Conservation (phyloP, 2,888 invertebrate genomes). For the Papilio gigon region DNA sequence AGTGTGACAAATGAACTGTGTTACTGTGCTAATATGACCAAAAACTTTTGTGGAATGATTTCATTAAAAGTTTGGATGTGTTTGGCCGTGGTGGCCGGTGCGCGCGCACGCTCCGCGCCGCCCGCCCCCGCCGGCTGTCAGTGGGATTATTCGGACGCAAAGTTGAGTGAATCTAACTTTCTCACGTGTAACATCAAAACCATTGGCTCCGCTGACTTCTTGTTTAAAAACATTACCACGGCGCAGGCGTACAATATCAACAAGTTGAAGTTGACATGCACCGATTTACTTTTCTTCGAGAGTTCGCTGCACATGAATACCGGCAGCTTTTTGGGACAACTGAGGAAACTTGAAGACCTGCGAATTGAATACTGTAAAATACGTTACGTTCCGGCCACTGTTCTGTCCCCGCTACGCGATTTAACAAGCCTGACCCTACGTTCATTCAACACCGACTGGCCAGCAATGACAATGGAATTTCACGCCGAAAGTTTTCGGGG, state of each 20-base stretch:
- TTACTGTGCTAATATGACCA: constrained; percentile 69
- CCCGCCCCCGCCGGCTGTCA: constrained; percentile 88
- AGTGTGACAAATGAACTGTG: constrained; percentile 78
- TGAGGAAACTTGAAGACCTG: constrained; percentile 88
- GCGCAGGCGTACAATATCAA: constrained; percentile 87
- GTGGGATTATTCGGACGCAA: constrained; percentile 84
- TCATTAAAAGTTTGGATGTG: constrained; percentile 81
- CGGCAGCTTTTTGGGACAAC: constrained; percentile 83
- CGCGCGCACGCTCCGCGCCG: constrained; percentile 81
- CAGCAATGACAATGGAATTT: constrained; percentile 89
- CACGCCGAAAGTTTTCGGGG: constrained; percentile 88
- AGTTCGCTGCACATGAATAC: constrained; percentile 85
- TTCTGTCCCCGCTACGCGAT: constrained; percentile 86
- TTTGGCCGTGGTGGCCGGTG: constrained; percentile 73
- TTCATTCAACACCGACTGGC: constrained; percentile 90
- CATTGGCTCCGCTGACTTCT: constrained; percentile 86
- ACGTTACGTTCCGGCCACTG: constrained; percentile 87
- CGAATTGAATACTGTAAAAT: constrained; percentile 90
- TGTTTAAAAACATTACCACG: constrained; percentile 87
- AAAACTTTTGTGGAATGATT: constrained; percentile 78
- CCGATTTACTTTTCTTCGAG: constrained; percentile 88
- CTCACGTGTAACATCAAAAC: constrained; percentile 88
- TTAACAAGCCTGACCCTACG: constrained; percentile 86
- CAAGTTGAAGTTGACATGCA: constrained; percentile 86
- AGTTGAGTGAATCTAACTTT: constrained; percentile 83